Conservation (phyloP, 2,797 vertebrate genomes). For the Peromyscus aztecus region DNA sequence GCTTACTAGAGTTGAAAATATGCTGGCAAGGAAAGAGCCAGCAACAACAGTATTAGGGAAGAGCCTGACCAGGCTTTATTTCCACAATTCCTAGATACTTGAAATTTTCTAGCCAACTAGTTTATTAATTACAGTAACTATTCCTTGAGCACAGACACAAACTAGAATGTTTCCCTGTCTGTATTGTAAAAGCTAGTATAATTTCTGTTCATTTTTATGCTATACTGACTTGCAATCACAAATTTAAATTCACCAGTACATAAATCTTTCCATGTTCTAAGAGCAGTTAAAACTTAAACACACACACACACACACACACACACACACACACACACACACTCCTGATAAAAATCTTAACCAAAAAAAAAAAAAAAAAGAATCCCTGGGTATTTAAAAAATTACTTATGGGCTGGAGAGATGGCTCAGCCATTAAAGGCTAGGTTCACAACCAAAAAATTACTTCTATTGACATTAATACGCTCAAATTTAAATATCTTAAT, state of each 20-base stretch:
- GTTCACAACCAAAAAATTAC: not conserved
- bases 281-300: not conserved
- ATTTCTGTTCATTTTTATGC: conserved; percentile 57
- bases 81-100: conserved; percentile 40
- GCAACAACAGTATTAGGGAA: not conserved
- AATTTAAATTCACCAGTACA: conserved; percentile 57
- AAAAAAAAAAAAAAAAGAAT: not conserved
- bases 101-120: conserved; percentile 37
- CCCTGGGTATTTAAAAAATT: not conserved
- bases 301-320: not conserved
- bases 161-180: conserved; percentile 21
- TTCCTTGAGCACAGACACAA: conserved; percentile 27
- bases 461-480: conserved; percentile 8
- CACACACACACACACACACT: no score
- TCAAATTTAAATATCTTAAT: conserved; percentile 55
- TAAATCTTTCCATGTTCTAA: conserved; percentile 10
- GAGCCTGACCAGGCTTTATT: conserved; percentile 54
- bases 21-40: not conserved
- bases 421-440: no score
- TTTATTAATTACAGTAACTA: conserved; percentile 51
- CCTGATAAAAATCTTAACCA: conserved; percentile 14
- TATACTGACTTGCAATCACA: not conserved
- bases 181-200: conserved; percentile 30
- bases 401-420: no score
- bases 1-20: conserved; percentile 57